Base-by-base conservation (phyloP, 2,888 invertebrate genomes). In the Caenorhabditis auriculariae region DNA sequence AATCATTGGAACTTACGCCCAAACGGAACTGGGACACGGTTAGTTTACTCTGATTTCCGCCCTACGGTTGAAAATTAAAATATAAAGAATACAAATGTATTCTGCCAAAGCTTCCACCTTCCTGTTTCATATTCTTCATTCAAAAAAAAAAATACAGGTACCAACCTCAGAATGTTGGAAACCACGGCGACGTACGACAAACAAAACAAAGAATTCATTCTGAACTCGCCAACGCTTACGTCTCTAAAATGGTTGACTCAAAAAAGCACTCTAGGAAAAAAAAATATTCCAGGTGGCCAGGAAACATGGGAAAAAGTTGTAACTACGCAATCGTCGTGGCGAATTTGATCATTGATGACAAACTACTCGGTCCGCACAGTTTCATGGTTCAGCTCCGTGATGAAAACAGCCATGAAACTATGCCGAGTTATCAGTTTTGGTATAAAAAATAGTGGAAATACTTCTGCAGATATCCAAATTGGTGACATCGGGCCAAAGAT, bases 401-500 rank as follows among this genome's bases (percentile, higher is more conserved):
- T 52, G 19, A 23, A 26, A 37, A 57, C 15, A 57, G 39, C 2
- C 57, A 57, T 28, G n/a, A n/a, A n/a, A n/a, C n/a, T n/a, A n/a
- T n/a, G n/a, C 7, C n/a, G 47, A 15, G 9, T 41, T 17, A 41
- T 32, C n/a, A n/a, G n/a, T n/a, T n/a, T n/a, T n/a, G n/a, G n/a
- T n/a, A n/a, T n/a, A n/a, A n/a, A n/a, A n/a, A n/a, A n/a, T n/a
- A n/a, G n/a, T 1, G 2, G 23, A 23, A 3, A 19, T 38, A 23
- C 4, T 39, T 26, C 24, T 54, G 32, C 24, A 87, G 88, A 88
- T 41, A 89, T 95, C 66, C 90, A 89, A 82, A 87, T 94, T 50
- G 95, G 94, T 4, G 95, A 95, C 85, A 94, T 94, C 75, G 95
- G 94, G 0, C 89, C 90, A 46, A 94, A 94, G 83, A 86, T 95